Conservation (phyloP, 2,113 vertebrate species). For the Cheirogaleus medius region DNA sequence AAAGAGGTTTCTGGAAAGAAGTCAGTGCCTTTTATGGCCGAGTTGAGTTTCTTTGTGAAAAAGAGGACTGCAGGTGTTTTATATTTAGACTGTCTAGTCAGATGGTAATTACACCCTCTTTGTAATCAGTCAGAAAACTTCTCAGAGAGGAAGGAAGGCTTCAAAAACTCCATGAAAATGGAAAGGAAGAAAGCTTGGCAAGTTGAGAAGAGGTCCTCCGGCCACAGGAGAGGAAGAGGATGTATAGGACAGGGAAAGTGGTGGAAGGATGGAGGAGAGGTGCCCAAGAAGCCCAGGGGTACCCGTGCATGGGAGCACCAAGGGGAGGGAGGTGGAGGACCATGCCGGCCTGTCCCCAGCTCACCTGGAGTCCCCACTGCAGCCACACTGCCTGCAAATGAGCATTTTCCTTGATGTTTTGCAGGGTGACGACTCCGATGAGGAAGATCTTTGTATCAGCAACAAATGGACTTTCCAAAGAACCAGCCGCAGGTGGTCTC, state of each 20-base stretch:
- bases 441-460: constrained; percentile 96
- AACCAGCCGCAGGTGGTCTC: constrained; percentile 96
- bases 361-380: accelerated
- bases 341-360: accelerated
- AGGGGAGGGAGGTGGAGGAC: accelerated
- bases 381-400: background rate
- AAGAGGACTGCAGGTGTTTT: background rate
- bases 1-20: background rate
- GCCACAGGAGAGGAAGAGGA: background rate
- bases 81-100: constrained; percentile 3
- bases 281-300: background rate
- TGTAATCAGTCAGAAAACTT: background rate
- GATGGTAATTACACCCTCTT: background rate
- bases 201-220: background rate
- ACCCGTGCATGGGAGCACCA: accelerated
- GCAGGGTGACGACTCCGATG: constrained; percentile 97
- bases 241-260: background rate
- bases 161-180: background rate
- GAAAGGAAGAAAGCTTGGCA: background rate
- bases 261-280: background rate
- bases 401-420: constrained; percentile 48
- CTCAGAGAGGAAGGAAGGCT: background rate
- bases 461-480: constrained; percentile 98
- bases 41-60: background rate
- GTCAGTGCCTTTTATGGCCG: background rate